Evolutionary conservation across 2,797 vertebrate species (phyloP).

Genomic region (Mormyrops attenuatus): DNA sequence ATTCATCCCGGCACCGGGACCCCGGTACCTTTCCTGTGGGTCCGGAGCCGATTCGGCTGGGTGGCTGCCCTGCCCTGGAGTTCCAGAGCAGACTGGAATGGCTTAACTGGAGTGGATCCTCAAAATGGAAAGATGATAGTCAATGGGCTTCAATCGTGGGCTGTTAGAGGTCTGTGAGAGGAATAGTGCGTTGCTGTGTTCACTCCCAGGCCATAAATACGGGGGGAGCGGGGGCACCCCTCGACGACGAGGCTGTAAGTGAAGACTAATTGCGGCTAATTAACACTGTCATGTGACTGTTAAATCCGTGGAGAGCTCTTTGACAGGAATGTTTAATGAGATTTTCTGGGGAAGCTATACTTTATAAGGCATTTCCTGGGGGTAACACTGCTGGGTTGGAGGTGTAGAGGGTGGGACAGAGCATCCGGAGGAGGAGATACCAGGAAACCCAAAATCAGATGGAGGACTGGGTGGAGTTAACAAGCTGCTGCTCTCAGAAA

Average conservation of each 20-base stretch:
- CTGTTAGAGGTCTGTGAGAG: background rate
- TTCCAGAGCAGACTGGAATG: background rate
- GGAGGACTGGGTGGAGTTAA: background rate
- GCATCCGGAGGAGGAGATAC: background rate
- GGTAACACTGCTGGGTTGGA: background rate
- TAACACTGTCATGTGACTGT: background rate
- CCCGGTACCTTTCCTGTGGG: no score
- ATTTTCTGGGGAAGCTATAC: background rate
- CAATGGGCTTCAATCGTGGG: background rate
- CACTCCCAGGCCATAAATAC: background rate
- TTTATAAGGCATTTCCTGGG: background rate
- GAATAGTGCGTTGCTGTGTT: background rate
- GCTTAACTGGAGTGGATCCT: background rate
- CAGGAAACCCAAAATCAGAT: background rate
- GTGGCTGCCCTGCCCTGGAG: background rate
- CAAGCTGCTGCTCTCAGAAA: background rate
- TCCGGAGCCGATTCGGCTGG: background rate
- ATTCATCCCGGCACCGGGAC: background rate
- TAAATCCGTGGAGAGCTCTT: background rate
- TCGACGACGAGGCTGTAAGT: background rate
- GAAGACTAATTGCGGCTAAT: background rate
- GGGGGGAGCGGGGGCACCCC: background rate
- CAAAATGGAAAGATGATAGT: background rate
- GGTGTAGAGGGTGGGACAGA: background rate
- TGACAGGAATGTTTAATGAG: background rate